Evolutionary conservation across 92 coral and sea anemone species (phyloP).

Genomic region (Nematostella vectensis): DNA sequence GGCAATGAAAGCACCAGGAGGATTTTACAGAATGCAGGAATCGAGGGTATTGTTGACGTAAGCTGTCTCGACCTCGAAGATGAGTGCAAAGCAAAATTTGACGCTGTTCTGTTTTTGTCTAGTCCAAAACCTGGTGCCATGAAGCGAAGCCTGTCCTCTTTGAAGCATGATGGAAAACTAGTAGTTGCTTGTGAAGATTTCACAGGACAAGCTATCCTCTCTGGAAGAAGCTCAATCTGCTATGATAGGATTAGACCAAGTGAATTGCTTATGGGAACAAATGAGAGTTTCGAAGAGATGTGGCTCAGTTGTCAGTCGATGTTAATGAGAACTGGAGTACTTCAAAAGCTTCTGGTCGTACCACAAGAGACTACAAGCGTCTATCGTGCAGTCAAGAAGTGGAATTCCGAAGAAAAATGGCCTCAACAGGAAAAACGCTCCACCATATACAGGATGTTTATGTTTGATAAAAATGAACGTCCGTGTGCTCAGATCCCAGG

Average conservation of each 20-base stretch:
- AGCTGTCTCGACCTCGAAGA: neutral
- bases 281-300: constrained; percentile 13
- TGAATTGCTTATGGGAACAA: constrained; percentile 16
- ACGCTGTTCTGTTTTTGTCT: constrained; percentile 34
- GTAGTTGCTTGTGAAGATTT: constrained; percentile 20
- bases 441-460: constrained; percentile 11
- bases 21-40: neutral
- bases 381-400: constrained; percentile 7
- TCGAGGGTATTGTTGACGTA: neutral
- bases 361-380: constrained; percentile 25
- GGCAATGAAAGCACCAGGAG: neutral
- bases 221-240: constrained; percentile 19
- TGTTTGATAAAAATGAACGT: neutral
- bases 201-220: constrained; percentile 14
- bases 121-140: constrained; percentile 20
- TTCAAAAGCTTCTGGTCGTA: constrained; percentile 15
- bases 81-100: constrained; percentile 3
- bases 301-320: constrained; percentile 22
- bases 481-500: constrained; percentile 24
- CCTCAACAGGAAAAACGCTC: too few species aligned
- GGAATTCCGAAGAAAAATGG: neutral
- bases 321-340: constrained; percentile 16
- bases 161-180: constrained; percentile 39
- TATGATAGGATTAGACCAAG: constrained; percentile 23
- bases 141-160: constrained; percentile 16